Evolutionary conservation across 2,888 invertebrate genomes (phyloP), one percentile per base, ranked within the genome.

Genomic region (Bugulina stolonifera): DNA sequence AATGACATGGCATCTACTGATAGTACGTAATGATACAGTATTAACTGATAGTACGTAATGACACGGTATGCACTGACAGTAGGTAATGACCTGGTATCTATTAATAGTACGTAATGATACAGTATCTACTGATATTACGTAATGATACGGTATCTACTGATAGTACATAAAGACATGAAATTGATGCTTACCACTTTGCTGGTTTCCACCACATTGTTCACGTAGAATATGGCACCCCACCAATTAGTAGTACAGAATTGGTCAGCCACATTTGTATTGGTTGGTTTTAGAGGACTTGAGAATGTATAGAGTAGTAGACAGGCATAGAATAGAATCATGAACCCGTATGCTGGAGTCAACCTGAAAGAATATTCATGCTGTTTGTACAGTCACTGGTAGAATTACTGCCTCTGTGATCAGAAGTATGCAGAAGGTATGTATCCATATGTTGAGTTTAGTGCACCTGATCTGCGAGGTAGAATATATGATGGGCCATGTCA

Each of bases 291-390:
- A 10, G 64, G 64, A 27, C 64, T n/a, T 5, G 25, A 14, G 32
- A 14, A 64, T 27, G 27, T 32, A 32, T 64, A 64, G 2, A 64
- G 64, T 32, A 14, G 3, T 27, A 64, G 64, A 32, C 64, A 64
- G 18, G 64, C n/a, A 34, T 64, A 64, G 14, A 64, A 34, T 10
- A 64, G 32, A 2, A 64, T 32, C 64, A 64, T 64, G 27, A 32
- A 64, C 18, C 64, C 64, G 27, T 29, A 64, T 14, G 64, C 64
- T 32, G 64, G 64, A 10, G 64, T 64, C 64, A 64, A 64, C 32
- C 64, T 64, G 32, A 2, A 34, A 34, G 3, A 64, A n/a, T 29
- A 32, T n/a, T n/a, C n/a, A n/a, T n/a, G n/a, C n/a, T n/a, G n/a
- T n/a, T n/a, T n/a, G n/a, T n/a, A n/a, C n/a, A n/a, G n/a, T n/a